phyloP scores from a whole-genome alignment of 37 sponge, comb jelly and placozoan species.

The Cladorhizidae sp. region DNA sequence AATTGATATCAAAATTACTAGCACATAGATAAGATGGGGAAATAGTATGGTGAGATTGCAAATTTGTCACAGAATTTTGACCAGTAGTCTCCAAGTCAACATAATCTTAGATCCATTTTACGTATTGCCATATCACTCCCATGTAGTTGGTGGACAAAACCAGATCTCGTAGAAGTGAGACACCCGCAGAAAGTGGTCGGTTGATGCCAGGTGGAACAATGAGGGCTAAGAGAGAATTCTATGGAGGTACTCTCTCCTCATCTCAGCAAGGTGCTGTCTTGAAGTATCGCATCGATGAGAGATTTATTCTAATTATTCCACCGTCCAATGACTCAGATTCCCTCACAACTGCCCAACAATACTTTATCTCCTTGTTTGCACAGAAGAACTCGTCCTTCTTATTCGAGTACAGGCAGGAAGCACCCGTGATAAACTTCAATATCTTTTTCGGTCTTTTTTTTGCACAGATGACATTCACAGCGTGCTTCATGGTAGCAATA shows the following conservation, averaged over 20 bases:
- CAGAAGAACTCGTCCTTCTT: neutral
- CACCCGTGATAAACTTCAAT: neutral
- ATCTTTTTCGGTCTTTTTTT: constrained; percentile 8
- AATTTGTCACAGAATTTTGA: no score
- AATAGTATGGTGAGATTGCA: no score
- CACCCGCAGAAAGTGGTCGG: neutral
- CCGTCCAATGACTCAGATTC: neutral
- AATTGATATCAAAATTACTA: no score
- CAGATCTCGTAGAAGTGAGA: neutral
- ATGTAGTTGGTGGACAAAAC: neutral
- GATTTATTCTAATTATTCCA: neutral
- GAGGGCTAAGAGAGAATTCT: no score
- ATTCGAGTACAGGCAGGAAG: neutral
- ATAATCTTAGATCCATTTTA: no score
- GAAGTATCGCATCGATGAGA: neutral
- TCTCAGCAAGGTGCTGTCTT: neutral
- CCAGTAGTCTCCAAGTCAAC: no score
- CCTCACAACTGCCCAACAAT: neutral
- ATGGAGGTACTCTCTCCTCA: neutral
- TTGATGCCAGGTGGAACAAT: neutral
- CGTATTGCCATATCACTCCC: no score
- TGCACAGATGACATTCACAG: neutral
- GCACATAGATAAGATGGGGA: no score
- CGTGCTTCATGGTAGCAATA: neutral
- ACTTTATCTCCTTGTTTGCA: neutral